Evolutionary conservation across 2,113 vertebrate species (phyloP).

Genomic region (Pelmatolapia mariae): DNA sequence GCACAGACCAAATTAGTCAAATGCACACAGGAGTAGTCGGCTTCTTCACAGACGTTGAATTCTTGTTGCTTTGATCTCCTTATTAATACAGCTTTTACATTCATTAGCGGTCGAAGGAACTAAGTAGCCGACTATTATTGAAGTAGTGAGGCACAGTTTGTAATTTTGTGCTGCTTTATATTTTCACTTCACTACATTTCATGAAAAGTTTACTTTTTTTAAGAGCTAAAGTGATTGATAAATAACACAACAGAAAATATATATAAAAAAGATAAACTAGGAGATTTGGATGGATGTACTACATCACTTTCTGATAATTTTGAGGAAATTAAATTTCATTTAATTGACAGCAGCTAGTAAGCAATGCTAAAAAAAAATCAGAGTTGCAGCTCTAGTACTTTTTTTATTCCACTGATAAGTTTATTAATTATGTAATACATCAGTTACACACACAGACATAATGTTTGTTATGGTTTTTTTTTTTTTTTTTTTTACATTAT

Average conservation of each 20-base stretch:
- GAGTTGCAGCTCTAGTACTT: not conserved
- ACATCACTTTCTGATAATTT: not conserved
- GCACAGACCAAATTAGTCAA: not conserved
- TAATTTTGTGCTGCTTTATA: not conserved
- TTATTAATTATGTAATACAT: not conserved
- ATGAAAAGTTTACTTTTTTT: not conserved
- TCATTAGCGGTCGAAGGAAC: not conserved
- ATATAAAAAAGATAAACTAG: not conserved
- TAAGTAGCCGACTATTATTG: not conserved
- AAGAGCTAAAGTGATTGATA: not conserved
- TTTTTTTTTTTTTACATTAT: not conserved
- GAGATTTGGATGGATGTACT: not conserved
- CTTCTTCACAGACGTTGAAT: not conserved
- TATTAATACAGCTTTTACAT: not conserved
- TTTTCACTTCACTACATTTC: accelerated
- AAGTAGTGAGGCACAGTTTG: not conserved
- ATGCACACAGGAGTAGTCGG: not conserved
- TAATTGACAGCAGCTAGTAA: not conserved
- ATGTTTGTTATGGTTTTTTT: not conserved
- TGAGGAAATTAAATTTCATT: accelerated
- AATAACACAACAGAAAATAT: not conserved
- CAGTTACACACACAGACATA: not conserved
- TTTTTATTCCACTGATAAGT: not conserved
- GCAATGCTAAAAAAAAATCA: not conserved
- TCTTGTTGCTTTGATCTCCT: not conserved